These are phyloP conservation scores for Morpho achilles DNA, from an alignment of 2,888 invertebrate species.

Conservation along the genomic window DNA sequence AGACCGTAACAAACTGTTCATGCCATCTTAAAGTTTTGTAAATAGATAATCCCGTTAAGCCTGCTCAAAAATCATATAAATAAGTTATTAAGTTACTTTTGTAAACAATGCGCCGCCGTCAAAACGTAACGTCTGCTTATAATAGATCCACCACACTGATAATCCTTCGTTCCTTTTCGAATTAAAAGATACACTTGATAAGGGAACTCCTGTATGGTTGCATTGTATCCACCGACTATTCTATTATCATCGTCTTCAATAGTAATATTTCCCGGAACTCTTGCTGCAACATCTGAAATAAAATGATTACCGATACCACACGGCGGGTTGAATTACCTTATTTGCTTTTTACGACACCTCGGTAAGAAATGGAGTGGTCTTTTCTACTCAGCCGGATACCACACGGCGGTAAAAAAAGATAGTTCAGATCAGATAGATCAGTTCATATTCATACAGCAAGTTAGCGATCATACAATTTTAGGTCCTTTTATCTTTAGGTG, in stretches of 20 bases:
- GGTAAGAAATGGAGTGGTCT: too few relatives aligned
- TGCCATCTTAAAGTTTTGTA: neutral
- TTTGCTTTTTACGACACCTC: too few relatives aligned
- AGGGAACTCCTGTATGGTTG: slow-evolving; percentile 48
- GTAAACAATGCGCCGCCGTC: slow-evolving; percentile 67
- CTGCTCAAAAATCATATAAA: neutral
- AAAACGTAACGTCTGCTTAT: slow-evolving; percentile 45
- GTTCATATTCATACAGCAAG: too few relatives aligned
- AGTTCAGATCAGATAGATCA: too few relatives aligned
- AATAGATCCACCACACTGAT: slow-evolving; percentile 67
- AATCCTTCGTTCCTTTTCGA: slow-evolving; percentile 31
- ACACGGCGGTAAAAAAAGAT: too few relatives aligned
- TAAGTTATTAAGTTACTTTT: slow-evolving; percentile 8
- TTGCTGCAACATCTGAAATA: slow-evolving; percentile 30
- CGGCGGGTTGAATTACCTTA: too few relatives aligned
- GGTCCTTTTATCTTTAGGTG: too few relatives aligned
- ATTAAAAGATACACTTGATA: slow-evolving; percentile 56
- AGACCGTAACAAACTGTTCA: neutral
- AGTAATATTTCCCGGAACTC: neutral
- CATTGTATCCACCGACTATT: slow-evolving; percentile 59
- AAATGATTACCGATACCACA: too few relatives aligned
- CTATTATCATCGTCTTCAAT: slow-evolving; percentile 25
- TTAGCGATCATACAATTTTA: too few relatives aligned
- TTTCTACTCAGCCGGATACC: too few relatives aligned
- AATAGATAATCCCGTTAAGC: neutral